Evolutionary conservation across 2,113 vertebrate species (phyloP), one percentile per base, ranked within the genome.

Genomic region (Agelaius phoeniceus): DNA sequence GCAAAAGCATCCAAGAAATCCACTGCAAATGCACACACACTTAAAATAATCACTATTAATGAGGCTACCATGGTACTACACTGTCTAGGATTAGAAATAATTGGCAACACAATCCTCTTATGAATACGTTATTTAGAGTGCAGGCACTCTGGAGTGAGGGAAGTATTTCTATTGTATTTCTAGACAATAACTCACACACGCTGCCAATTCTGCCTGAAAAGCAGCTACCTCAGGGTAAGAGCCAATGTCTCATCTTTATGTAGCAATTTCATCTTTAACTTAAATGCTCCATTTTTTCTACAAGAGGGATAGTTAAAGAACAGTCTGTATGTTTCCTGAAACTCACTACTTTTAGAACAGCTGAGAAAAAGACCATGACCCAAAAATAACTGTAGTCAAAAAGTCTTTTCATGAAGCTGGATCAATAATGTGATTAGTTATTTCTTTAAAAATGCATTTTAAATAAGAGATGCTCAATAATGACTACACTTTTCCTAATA

Each of bases 41-140:
- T 96, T 85, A 79, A 85, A 95, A 85, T 91, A 91, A 96, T 85
- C 83, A 69, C 49, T 77, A 58, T 72, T 91, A 95, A 92, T 90
- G 71, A 94, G 69, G 65, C 81, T 85, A 74, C 33, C 35, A 54
- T 16, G n/a, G 89, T 24, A 85, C 39, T 33, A 84, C 11, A 15
- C 85, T 93, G 84, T 74, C 92, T 80, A 84, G 85, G 90, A 93
- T 95, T 84, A 96, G 82, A 96, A 94, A 62, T 87, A 94, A 95
- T 88, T 83, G 78, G 76, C 55, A 95, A 93, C 69, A 55, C 37
- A 80, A 92, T 92, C 80, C 57, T 90, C 48, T 63, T 59, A 75
- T 48, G 26, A 94, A 86, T 22, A 33, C 6, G 19, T 66, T 83
- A 61, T 49, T 85, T 73, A 86, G 72, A 77, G 24, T 37, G 59